Base-by-base conservation (phyloP, 2,113 vertebrate genomes). In the Oreotrochilus melanogaster region DNA sequence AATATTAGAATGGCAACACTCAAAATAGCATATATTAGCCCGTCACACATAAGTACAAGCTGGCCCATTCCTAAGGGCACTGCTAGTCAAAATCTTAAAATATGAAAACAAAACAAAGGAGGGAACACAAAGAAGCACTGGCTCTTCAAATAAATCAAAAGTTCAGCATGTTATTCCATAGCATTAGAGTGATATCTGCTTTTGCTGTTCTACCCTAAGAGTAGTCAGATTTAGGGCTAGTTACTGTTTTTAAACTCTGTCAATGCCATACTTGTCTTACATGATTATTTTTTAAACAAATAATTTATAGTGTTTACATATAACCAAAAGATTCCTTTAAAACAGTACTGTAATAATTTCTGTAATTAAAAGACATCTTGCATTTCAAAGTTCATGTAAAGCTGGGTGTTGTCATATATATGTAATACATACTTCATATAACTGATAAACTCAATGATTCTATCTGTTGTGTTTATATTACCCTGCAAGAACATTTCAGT, bases 211-310 rank as follows among this genome's bases (percentile, higher is more conserved):
- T 95, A 95, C 51, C 86, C 79, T 92, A 43, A 92, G 45, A 89
- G 69, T 75, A 79, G 76, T 93, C 86, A 94, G 88, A 96, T 93
- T 89, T 97, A 97, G 94, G 90, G 83, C 88, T 95, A 82, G 80
- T 84, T 97, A 94, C n/a, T 83, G 76, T 95, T 97, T 97, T 89
- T 85, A 75, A 97, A 92, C 94, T 95, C 85, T 85, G 81, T 75
- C 78, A 79, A 94, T 90, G 91, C 93, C 91, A 88, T 96, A 94
- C 92, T 91, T 94, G 94, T 97, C 97, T 97, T 96, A 97, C 72
- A 84, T 92, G 72, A 66, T 97, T 97, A 93, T 97, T 98, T 98
- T 98, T 97, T 93, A 95, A 97, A 96, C 95, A 96, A 64, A 91
- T 96, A 88, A 96, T 91, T 93, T 97, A 56, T 90, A 96, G 92